Conservation (phyloP, 2,888 invertebrate species). For the Holacanthella duospinosa region DNA sequence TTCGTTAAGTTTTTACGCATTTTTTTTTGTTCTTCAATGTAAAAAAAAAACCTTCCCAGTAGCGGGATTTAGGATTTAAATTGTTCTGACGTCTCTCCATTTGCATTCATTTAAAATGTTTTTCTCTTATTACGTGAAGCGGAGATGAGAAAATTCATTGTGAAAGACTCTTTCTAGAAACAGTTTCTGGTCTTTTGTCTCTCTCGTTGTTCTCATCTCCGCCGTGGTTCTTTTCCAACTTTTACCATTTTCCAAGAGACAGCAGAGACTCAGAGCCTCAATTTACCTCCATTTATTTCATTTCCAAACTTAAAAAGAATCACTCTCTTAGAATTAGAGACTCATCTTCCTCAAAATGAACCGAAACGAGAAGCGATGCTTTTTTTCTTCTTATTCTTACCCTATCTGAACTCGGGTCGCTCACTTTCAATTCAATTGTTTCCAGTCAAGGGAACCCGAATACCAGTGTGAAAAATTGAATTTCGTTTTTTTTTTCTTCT, state of each 20-base stretch:
- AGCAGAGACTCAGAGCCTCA: not conserved
- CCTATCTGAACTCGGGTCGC: not conserved
- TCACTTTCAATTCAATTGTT: not conserved
- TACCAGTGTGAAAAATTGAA: conserved; percentile 1
- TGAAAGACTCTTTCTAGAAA: not conserved
- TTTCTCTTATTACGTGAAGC: not conserved
- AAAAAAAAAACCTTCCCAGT: no score
- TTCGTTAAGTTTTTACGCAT: no score
- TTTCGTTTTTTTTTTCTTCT: not conserved
- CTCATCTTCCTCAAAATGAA: not conserved
- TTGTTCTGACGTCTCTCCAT: not conserved
- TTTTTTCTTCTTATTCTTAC: not conserved
- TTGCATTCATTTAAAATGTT: not conserved
- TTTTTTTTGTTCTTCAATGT: no score
- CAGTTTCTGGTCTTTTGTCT: not conserved
- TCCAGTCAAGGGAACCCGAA: not conserved
- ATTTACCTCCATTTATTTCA: not conserved
- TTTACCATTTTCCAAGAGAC: not conserved
- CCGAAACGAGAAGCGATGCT: not conserved
- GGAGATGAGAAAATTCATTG: conserved; percentile 1
- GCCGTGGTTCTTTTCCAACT: not conserved
- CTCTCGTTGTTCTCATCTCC: not conserved
- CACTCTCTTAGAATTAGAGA: not conserved
- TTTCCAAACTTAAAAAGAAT: conserved; percentile 4
- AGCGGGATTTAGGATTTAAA: not conserved